Evolutionary conservation across 2,113 vertebrate species (phyloP), one percentile per base, ranked within the genome.

Genomic region (Ranitomeya variabilis): DNA sequence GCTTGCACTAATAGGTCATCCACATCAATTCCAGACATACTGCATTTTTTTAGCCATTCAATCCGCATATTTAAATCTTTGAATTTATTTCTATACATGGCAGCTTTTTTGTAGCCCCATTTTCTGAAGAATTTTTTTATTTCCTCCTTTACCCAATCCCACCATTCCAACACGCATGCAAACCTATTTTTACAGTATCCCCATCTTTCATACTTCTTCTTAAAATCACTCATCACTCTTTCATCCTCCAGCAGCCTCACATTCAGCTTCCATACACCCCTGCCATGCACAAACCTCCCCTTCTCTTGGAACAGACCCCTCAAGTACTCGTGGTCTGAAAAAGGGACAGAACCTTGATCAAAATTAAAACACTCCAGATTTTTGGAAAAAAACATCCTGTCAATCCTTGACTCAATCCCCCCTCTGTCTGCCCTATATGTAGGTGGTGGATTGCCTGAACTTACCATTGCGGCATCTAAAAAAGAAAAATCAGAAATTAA

Each of bases 191-290:
- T 57, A 5, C 67, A 26, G 6, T 11, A 0, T 0, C 21, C 6
- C 69, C 26, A 74, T 2, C 11, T 45, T 1, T 0, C n/a, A 60
- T 37, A 60, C 8, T 7, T 19, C 0, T 0, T 3, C n/a, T 1
- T 19, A 60, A 57, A 86, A 5, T 37, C 8, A 0, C 18, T 19
- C 8, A 15, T 21, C 0, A 76, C 5, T 8, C 9, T 4, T 5
- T 45, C 16, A 77, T 86, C 55, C 18, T 76, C 26, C 14, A 86
- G 51, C 18, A 86, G 8, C 12, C 7, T 14, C 0, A 60, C 23
- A 86, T 86, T 86, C 23, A 76, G 0, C 5, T 86, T 76, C 84
- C 84, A 86, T 7, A 77, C 26, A 12, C 54, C 55, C 6, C 4
- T 76, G 0, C 71, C 71, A 86, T 54, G 0, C 4, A 15, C 74